These are phyloP conservation scores for Zophobas morio DNA, from an alignment of 1,140 invertebrate species.

Conservation along the genomic window DNA sequence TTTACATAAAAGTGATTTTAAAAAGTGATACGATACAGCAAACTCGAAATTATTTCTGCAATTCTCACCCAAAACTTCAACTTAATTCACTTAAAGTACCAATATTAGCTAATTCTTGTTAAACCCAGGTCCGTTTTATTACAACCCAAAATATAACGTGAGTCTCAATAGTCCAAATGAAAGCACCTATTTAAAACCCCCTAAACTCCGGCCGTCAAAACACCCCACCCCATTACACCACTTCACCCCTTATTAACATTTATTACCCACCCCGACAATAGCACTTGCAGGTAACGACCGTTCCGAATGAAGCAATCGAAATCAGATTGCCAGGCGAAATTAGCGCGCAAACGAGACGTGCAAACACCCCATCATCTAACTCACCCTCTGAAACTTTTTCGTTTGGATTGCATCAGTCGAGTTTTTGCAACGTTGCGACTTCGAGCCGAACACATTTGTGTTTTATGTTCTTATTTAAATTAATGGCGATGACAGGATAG, in stretches of 20 bases:
- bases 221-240: neutral
- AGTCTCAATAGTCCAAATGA: too few species aligned
- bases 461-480: slow-evolving; percentile 39
- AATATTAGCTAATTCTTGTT: too few species aligned
- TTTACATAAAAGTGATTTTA: too few species aligned
- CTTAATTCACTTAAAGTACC: too few species aligned
- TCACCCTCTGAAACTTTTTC: neutral
- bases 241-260: slow-evolving; percentile 23
- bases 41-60: too few species aligned
- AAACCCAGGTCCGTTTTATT: too few species aligned
- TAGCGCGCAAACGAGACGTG: slow-evolving; percentile 16
- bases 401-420: neutral
- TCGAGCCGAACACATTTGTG: slow-evolving; percentile 32
- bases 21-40: too few species aligned
- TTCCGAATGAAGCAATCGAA: slow-evolving; percentile 26
- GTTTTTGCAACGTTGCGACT: neutral
- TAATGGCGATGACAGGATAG: slow-evolving; percentile 38
- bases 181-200: too few species aligned
- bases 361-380: neutral
- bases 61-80: too few species aligned
- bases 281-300: slow-evolving; percentile 27
- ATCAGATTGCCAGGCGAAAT: slow-evolving; percentile 8
- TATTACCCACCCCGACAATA: slow-evolving; percentile 7
- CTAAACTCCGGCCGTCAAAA: neutral
- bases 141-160: too few species aligned